A percentile compares a stretch with the other conserved stretches of the same genome.
Evolutionary conservation across 2,888 invertebrate genomes (phyloP).

Genomic region (Lottia gigantea): DNA sequence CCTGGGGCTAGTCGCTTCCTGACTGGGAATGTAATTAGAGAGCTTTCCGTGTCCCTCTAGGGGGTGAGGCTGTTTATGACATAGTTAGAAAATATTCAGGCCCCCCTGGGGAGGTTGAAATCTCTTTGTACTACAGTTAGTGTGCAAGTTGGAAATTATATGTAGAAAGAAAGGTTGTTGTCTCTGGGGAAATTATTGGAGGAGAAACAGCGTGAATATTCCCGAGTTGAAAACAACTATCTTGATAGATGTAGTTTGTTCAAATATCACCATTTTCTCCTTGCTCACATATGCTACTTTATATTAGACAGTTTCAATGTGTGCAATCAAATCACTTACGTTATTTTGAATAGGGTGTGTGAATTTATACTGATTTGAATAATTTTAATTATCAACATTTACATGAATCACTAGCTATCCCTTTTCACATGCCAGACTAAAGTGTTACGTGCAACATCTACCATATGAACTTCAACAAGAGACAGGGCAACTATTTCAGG

Average conservation of each 20-base stretch:
- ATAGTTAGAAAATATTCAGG: constrained; percentile 3
- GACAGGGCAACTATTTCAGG: no score
- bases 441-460: no score
- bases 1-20: constrained; percentile 10
- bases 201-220: constrained; percentile 10
- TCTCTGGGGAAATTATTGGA: constrained; percentile 8
- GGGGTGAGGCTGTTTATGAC: constrained; percentile 20
- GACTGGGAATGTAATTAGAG: constrained; percentile 18
- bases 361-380: no score
- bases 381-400: no score
- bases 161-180: neutral
- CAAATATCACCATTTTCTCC: neutral
- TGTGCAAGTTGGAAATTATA: constrained; percentile 8
- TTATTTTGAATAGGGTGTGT: no score
- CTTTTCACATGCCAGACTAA: no score
- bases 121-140: neutral
- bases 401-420: no score
- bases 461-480: no score
- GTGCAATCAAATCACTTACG: no score
- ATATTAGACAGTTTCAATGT: no score
- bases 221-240: neutral
- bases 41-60: constrained; percentile 18
- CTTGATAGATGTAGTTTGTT: constrained; percentile 1
- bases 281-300: no score
- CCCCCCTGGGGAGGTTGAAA: neutral